These are phyloP conservation scores for Gymnoscopelus braueri DNA, from an alignment of 2,797 vertebrate genomes.

Conservation along the genomic window DNA sequence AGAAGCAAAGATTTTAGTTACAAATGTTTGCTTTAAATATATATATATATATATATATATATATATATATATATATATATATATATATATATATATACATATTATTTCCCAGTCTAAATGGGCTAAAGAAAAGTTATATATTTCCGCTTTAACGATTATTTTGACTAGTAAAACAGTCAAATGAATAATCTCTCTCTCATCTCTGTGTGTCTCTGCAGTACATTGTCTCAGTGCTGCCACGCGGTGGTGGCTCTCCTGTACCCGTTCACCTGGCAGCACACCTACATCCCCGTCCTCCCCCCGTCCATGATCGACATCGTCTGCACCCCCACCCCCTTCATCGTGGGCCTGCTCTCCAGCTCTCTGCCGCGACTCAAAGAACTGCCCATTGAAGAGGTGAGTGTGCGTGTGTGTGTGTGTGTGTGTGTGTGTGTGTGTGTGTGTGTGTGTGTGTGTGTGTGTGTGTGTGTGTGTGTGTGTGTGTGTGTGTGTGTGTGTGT, in stretches of 20 bases:
- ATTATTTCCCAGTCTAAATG: too few relatives aligned
- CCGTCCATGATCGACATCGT: slow-evolving; percentile 97
- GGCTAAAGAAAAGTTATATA: too few relatives aligned
- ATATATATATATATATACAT: too few relatives aligned
- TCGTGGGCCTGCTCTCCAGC: slow-evolving; percentile 95
- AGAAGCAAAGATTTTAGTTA: too few relatives aligned
- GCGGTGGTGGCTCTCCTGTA: slow-evolving; percentile 94
- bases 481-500: background rate
- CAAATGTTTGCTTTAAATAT: too few relatives aligned
- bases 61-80: too few relatives aligned
- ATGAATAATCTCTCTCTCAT: background rate
- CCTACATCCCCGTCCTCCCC: slow-evolving; percentile 96
- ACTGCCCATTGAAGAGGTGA: slow-evolving; percentile 95
- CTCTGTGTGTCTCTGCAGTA: slow-evolving; percentile 77
- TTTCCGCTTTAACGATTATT: too few relatives aligned
- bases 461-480: slow-evolving; percentile 15
- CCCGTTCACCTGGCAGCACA: slow-evolving; percentile 98
- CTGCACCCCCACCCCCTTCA: slow-evolving; percentile 96
- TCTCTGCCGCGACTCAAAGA: slow-evolving; percentile 92
- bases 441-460: background rate
- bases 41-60: too few relatives aligned
- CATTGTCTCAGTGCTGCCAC: slow-evolving; percentile 95
- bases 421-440: background rate
- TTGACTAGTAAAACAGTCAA: too few relatives aligned
- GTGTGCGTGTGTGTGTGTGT: background rate